phyloP scores from a whole-genome alignment of 2,797 vertebrate genomes.

The Acanthornis magna region DNA sequence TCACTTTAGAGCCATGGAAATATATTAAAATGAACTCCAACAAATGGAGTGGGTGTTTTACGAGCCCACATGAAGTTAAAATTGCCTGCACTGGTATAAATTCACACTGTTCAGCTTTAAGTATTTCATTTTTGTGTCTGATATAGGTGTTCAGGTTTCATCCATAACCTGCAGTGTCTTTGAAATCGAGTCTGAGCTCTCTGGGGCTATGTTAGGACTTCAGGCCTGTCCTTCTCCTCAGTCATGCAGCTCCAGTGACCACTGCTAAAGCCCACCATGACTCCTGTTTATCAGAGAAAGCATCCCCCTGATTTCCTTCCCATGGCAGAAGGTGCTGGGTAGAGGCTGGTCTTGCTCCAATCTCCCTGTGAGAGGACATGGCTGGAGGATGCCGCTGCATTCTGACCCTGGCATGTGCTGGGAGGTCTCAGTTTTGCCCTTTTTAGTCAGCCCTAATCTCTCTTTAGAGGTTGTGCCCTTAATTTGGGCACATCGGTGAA shows the following conservation, averaged over 20 bases:
- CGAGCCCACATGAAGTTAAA: not conserved
- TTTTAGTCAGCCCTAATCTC: not conserved
- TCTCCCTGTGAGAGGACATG: not conserved
- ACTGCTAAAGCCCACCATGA: not conserved
- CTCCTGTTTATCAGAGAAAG: not conserved
- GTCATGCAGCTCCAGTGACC: not conserved
- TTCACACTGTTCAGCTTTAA: not conserved
- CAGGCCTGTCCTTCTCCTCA: not conserved
- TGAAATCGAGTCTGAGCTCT: not conserved
- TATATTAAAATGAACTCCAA: not conserved
- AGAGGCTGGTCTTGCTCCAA: not conserved
- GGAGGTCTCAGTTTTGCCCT: not conserved
- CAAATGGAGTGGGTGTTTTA: conserved; percentile 8
- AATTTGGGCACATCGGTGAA: not conserved
- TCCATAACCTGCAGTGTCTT: not conserved
- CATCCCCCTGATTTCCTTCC: not conserved
- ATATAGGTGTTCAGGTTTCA: not conserved
- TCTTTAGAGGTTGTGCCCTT: not conserved
- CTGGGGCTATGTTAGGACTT: not conserved
- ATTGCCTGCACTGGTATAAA: conserved; percentile 6
- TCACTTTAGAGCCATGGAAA: conserved; percentile 14
- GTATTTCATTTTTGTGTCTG: not conserved
- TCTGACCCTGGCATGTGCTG: not conserved
- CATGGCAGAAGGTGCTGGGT: not conserved
- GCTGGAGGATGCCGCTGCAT: not conserved